Base-by-base conservation (phyloP, 1,140 invertebrate species). In the Ceratina japonica region DNA sequence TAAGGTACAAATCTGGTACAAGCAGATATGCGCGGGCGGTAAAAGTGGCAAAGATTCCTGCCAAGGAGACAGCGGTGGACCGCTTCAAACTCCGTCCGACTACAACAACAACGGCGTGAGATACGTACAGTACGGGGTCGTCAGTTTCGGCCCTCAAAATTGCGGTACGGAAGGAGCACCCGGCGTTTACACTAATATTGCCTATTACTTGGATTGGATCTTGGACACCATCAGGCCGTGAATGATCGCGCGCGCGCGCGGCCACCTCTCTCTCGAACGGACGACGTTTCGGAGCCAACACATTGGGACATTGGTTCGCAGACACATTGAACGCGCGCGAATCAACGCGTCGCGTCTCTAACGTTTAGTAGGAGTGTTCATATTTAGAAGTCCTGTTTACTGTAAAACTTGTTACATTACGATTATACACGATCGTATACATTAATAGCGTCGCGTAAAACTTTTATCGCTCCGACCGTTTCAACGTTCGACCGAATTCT, bases 131-230 rank as follows among this genome's bases (percentile, higher is more conserved):
- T 75, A 93, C 79, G 91, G 94, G 0, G 86, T 95, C 3, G 94
- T 94, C 1, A 94, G 94, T 64, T 94, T 93, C 78, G 94, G 94
- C 8, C 22, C 87, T 0, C 85, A 22, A 4, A 65, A 69, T 10
- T 94, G 94, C 75, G 95, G 94, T 0, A 85, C 91, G 0, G 89
- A 91, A 24, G 93, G 93, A 1, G 91, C 90, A 52, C 95, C 95
- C 3, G 94, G 94, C 0, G 94, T 96, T 1, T 96, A 95, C 82
- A 95, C 95, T 0, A 92, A 92, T 18, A 89, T 95, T 0, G 86
- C 90, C 0, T 91, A 93, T 72, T 96, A 95, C 74, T 91, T 95
- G 87, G 92, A 95, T 54, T 96, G 95, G 95, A 94, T 96, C 73
- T 86, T 94, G 71, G 84, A 93, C 22, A 95, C 91, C 7, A 89